Conservation (phyloP, 2,113 vertebrate genomes). For the Etheostoma cragini region DNA sequence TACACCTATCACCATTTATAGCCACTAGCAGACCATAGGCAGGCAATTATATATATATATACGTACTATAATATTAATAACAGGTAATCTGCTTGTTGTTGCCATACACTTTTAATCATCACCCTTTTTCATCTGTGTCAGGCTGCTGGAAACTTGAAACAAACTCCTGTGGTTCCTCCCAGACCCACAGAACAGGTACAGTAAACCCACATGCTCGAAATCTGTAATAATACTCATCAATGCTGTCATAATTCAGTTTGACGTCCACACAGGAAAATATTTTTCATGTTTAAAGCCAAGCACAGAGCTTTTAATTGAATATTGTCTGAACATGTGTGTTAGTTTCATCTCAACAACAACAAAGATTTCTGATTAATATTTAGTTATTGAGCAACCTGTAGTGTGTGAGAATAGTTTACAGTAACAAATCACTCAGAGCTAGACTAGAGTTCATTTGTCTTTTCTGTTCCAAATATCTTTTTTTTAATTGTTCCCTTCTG, state of each 20-base stretch:
- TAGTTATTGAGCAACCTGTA: not conserved
- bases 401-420: slow-evolving; percentile 9
- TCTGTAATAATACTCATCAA: not conserved
- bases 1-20: no score
- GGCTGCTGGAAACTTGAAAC: slow-evolving; percentile 26
- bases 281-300: not conserved
- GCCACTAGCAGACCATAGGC: no score
- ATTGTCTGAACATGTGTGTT: not conserved
- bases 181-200: slow-evolving; percentile 64
- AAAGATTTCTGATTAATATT: not conserved
- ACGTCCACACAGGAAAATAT: not conserved
- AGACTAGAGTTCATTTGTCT: slow-evolving; percentile 29
- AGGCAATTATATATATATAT: no score
- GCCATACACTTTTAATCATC: not conserved
- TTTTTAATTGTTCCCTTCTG: not conserved
- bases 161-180: slow-evolving; percentile 37
- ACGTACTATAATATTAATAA: not conserved
- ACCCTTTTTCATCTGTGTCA: not conserved
- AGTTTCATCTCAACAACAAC: not conserved
- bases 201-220: not conserved
- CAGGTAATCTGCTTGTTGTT: not conserved
- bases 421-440: not conserved
- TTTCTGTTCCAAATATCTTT: not conserved
- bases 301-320: not conserved
- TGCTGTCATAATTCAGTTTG: not conserved